A percentile compares a stretch with the other conserved stretches of the same genome.
Evolutionary conservation across 2,888 invertebrate genomes (phyloP).

Genomic region (Aspidapion aeneum): DNA sequence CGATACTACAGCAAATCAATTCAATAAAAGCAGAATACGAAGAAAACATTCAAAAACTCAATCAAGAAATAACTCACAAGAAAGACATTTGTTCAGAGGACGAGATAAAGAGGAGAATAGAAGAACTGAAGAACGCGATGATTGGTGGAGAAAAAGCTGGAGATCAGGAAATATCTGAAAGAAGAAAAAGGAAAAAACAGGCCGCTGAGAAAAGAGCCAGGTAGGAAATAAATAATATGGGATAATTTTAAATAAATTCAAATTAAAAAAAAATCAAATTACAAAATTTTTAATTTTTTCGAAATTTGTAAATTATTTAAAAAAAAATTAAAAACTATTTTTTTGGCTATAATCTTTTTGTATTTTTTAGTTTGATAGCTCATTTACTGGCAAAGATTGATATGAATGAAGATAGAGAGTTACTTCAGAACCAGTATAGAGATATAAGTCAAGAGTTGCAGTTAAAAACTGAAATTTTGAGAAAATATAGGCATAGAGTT

Average conservation of each 20-base stretch:
- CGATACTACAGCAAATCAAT: constrained; percentile 46
- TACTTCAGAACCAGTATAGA: constrained; percentile 71
- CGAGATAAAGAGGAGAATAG: constrained; percentile 44
- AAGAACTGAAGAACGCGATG: constrained; percentile 66
- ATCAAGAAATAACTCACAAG: constrained; percentile 56
- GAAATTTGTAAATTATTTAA: too few species aligned
- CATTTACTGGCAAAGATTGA: constrained; percentile 58
- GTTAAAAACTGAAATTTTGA: constrained; percentile 63
- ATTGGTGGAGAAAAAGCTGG: constrained; percentile 77
- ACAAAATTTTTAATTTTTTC: not conserved
- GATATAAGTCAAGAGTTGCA: constrained; percentile 76
- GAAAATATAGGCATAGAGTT: constrained; percentile 62
- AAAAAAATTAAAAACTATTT: not conserved
- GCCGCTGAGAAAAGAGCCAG: constrained; percentile 62
- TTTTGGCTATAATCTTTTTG: too few species aligned
- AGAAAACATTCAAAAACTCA: constrained; percentile 54
- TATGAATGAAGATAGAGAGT: constrained; percentile 64
- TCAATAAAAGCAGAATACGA: constrained; percentile 57
- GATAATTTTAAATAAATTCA: not conserved
- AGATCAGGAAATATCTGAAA: constrained; percentile 68
- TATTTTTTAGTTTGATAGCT: constrained; percentile 53
- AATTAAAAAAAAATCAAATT: not conserved
- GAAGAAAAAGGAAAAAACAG: constrained; percentile 61
- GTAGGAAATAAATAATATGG: constrained; percentile 28
- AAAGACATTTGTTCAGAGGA: constrained; percentile 49